Conservation (phyloP, 2,888 invertebrate species). For the Disparrhopalites patrizii region DNA sequence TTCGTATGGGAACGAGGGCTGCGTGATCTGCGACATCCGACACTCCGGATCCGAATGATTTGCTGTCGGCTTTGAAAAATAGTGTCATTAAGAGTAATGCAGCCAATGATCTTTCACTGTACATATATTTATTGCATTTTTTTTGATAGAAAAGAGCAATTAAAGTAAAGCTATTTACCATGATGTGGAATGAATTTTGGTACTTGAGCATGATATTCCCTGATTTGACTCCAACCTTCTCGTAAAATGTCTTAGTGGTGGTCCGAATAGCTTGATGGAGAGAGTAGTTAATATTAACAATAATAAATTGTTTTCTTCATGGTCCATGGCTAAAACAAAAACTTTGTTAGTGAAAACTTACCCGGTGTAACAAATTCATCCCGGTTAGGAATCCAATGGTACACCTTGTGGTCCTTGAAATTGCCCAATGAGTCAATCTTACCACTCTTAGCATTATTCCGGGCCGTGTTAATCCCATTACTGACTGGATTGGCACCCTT, state of each 20-base stretch:
- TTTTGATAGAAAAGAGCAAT: too few relatives aligned
- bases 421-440: not conserved
- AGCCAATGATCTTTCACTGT: too few relatives aligned
- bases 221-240: not conserved
- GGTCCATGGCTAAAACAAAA: too few relatives aligned
- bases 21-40: not conserved
- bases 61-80: not conserved
- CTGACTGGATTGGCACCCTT: not conserved
- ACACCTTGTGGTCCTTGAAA: slow-evolving; percentile 1
- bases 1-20: not conserved
- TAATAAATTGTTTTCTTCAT: too few relatives aligned
- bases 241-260: not conserved
- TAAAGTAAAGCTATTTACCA: not conserved
- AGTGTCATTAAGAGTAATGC: too few relatives aligned
- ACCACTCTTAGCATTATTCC: not conserved
- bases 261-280: not conserved
- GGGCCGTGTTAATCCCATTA: not conserved
- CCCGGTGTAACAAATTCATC: slow-evolving; percentile 10
- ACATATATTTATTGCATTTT: too few relatives aligned
- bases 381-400: slow-evolving; percentile 5
- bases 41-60: not conserved
- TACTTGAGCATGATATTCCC: slow-evolving; percentile 5
- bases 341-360: too few relatives aligned
- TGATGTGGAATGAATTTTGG: not conserved
- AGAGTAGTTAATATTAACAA: too few relatives aligned